Evolutionary conservation across 2,888 invertebrate species (phyloP).

Genomic region (Epistrophella euchroma): DNA sequence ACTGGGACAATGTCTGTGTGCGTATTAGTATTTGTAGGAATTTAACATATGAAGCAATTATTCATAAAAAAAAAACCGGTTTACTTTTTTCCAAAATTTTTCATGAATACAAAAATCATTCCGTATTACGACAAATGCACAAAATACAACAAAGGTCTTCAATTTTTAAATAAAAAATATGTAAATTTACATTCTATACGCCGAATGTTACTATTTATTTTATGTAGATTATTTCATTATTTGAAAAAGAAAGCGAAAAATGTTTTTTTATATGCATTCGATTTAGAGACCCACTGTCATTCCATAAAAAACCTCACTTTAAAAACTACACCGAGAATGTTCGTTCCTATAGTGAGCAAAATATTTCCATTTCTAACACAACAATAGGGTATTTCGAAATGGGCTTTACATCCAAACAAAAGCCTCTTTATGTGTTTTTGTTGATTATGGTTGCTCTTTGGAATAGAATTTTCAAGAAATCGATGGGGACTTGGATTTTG

Average conservation of each 20-base stretch:
- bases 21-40: no score
- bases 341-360: neutral
- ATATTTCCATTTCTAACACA: neutral
- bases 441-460: conserved; percentile 42
- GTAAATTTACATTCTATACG: no score
- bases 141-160: no score
- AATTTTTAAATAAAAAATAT: no score
- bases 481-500: conserved; percentile 66
- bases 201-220: no score
- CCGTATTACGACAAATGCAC: no score
- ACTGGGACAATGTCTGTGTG: no score
- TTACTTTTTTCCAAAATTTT: no score
- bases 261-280: neutral
- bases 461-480: conserved; percentile 53
- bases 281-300: neutral
- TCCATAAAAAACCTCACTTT: neutral
- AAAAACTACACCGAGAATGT: neutral
- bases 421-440: conserved; percentile 25
- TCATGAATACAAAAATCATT: no score
- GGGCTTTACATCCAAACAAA: conserved; percentile 20
- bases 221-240: neutral
- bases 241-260: no score
- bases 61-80: no score
- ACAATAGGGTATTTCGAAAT: conserved; percentile 30
- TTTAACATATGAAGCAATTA: no score